These are phyloP conservation scores for Pandion haliaetus DNA, from an alignment of 2,113 vertebrate species.

Conservation along the genomic window DNA sequence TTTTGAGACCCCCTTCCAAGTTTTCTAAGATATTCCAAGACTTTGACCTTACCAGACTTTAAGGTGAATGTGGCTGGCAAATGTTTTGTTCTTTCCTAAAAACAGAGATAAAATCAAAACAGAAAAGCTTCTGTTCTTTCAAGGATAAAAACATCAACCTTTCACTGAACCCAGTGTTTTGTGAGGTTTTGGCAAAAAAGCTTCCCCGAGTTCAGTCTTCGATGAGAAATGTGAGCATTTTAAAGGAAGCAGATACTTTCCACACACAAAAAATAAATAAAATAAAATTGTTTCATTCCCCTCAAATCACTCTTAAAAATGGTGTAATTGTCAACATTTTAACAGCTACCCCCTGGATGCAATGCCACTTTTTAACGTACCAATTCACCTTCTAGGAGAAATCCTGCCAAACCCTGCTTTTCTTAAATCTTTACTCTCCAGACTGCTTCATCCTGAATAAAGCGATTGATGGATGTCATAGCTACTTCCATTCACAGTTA, in stretches of 20 bases:
- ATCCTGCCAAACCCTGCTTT: background rate
- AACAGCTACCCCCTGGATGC: background rate
- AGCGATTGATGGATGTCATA: background rate
- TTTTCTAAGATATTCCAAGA: background rate
- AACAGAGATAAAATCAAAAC: background rate
- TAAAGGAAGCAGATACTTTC: background rate
- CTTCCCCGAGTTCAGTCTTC: background rate
- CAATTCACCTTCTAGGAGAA: background rate
- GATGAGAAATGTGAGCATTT: background rate
- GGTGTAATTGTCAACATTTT: background rate
- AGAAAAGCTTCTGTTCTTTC: slow-evolving; percentile 9
- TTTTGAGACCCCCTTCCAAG: background rate
- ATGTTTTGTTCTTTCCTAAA: background rate
- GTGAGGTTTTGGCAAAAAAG: background rate
- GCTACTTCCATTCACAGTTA: rapidly evolving
- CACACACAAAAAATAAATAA: background rate
- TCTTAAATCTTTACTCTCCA: background rate
- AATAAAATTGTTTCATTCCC: background rate
- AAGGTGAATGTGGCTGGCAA: background rate
- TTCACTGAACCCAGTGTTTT: background rate
- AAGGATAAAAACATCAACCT: background rate
- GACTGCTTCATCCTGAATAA: background rate
- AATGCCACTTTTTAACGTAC: background rate
- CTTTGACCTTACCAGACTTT: background rate
- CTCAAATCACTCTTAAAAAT: background rate